A percentile compares a stretch with the other conserved stretches of the same genome.
phyloP scores from a whole-genome alignment of 2,888 invertebrate genomes.

The Trissolcus japonicus region DNA sequence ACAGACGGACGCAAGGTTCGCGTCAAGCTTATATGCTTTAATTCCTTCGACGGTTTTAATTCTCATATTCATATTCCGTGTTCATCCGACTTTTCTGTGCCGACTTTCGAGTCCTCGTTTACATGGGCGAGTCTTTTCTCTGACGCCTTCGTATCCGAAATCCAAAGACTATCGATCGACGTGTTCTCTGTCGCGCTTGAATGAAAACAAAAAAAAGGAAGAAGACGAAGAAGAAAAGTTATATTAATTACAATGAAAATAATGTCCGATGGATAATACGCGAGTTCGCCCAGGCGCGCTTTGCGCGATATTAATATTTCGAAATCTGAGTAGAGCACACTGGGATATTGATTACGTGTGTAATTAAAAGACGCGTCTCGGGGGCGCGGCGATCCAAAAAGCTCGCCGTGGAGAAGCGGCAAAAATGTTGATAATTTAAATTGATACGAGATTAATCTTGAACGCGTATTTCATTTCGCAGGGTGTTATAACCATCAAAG shows the following conservation, averaged over 20 bases:
- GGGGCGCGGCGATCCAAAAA: slow-evolving; percentile 41
- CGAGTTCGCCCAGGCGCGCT: neutral
- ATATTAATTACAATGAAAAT: slow-evolving; percentile 26
- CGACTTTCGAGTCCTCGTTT: slow-evolving; percentile 55
- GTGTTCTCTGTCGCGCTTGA: neutral
- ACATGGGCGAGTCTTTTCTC: slow-evolving; percentile 61
- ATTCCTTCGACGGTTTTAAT: slow-evolving; percentile 76
- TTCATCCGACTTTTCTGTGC: slow-evolving; percentile 46
- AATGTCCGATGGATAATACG: slow-evolving; percentile 16
- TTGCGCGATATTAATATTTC: slow-evolving; percentile 36
- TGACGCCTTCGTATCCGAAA: slow-evolving; percentile 57
- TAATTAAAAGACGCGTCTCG: slow-evolving; percentile 55
- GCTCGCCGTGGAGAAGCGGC: slow-evolving; percentile 46
- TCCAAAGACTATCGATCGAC: slow-evolving; percentile 35
- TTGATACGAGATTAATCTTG: slow-evolving; percentile 57
- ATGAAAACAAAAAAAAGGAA: neutral
- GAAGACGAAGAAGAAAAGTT: slow-evolving; percentile 3
- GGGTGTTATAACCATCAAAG: slow-evolving; percentile 58
- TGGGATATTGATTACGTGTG: slow-evolving; percentile 45
- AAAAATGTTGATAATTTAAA: slow-evolving; percentile 58
- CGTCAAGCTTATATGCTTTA: slow-evolving; percentile 72
- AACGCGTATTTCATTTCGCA: slow-evolving; percentile 52
- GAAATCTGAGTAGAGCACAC: slow-evolving; percentile 43
- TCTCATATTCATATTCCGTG: slow-evolving; percentile 75
- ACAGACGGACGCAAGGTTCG: slow-evolving; percentile 64